Evolutionary conservation across 1,140 invertebrate species (phyloP), one percentile per base, ranked within the genome.

Genomic region (Bombus breviceps): DNA sequence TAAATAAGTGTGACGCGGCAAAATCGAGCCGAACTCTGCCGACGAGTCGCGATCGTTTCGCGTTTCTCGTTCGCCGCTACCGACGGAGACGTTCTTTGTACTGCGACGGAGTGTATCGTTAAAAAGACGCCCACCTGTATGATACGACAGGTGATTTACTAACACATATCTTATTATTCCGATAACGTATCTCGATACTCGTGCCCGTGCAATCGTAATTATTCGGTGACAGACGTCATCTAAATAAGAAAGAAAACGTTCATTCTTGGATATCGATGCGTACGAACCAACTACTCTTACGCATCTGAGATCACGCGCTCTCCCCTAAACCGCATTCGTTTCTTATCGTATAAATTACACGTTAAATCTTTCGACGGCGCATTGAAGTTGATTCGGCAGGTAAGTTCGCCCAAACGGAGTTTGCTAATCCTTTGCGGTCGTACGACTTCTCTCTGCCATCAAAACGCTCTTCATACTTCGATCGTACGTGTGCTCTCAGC

Each of bases 221-320:
- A 71, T 88, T 75, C 86, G 75, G 64, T 73, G 85, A 78, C 72
- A 86, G 86, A 53, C 66, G 64, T 72, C 62, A 62, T 32, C n/a
- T 64, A 68, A 39, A 8, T 37, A 12, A 83, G 74, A 39, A 83
- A 22, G 62, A 73, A 59, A 43, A 73, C 28, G 80, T 72, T 80
- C 69, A 12, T 81, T 74, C 18, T 34, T 37, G 47, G 37, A 69
- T 57, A 59, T 34, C 37, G 39, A 41, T 64, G 47, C 81, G 32
- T 25, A 18, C 39, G 82, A 77, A 53, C 53, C 41, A 37, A 34
- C 53, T 41, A 32, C 25, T 28, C 39, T 39, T 69, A 71, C 25
- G 32, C 28, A 72, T 81, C 68, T 88, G 88, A 89, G 83, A 89
- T 89, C 88, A 85, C 86, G 74, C 74, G 64, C 76, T 53, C 87